These are phyloP conservation scores for Cancer borealis DNA, from an alignment of 2,888 invertebrate species.

Conservation along the genomic window DNA sequence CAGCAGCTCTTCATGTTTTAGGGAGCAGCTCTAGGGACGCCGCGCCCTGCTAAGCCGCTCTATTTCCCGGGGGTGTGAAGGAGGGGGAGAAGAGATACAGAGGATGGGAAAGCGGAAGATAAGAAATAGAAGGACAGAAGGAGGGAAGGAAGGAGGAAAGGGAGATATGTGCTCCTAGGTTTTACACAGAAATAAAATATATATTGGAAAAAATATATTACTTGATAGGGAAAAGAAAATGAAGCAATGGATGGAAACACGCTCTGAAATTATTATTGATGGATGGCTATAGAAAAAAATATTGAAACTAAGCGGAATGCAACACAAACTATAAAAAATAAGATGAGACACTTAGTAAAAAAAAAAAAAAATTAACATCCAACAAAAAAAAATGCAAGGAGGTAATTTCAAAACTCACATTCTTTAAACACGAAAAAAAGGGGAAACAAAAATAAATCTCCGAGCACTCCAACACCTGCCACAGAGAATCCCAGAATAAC, in stretches of 20 bases:
- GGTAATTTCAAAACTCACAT: no score
- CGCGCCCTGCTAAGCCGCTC: neutral
- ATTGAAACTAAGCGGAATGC: neutral
- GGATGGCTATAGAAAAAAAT: neutral
- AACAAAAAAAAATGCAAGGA: neutral
- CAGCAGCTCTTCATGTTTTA: constrained; percentile 39
- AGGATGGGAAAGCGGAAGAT: neutral
- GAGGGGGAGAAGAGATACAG: constrained; percentile 17
- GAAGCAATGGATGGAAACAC: neutral
- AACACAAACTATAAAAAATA: neutral
- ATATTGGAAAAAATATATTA: neutral
- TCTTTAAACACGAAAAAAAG: neutral
- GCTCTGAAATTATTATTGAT: neutral
- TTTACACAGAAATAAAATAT: neutral
- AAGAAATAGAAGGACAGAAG: neutral
- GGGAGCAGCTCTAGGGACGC: neutral
- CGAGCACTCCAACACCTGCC: neutral
- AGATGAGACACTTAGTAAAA: neutral
- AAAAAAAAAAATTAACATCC: neutral
- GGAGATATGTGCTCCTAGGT: neutral
- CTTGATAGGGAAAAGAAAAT: neutral
- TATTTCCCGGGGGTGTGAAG: constrained; percentile 6
- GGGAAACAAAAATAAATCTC: neutral
- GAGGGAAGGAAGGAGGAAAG: neutral
- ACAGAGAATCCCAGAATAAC: neutral